Evolutionary conservation across 2,797 vertebrate genomes (phyloP), one percentile per base, ranked within the genome.

Genomic region (Hypotaenidia philippensis): DNA sequence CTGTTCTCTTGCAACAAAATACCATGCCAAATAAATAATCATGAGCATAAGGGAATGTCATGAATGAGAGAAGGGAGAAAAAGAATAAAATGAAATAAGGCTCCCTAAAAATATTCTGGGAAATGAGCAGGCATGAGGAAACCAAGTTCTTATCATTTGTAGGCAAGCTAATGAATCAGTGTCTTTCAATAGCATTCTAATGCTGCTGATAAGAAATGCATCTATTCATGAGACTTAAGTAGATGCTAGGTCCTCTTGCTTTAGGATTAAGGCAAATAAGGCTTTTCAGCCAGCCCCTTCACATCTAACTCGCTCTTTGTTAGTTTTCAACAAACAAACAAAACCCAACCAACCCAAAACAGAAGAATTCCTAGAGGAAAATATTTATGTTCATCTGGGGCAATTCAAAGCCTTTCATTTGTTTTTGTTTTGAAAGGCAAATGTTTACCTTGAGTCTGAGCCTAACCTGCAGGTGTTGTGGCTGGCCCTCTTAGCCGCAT

Each of bases 381-480:
- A 96, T 64, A 87, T 82, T 66, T 87, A 45, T 56, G 38, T 79
- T 89, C 56, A 22, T 77, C 68, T 87, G 21, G 16, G 26, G 27
- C 66, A 94, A 22, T 22, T 22, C 22, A 44, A 82, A 92, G 69
- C 59, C 41, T 94, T 95, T 83, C 4, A 45, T 91, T 87, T 91
- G 61, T 90, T 94, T 87, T 90, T 90, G 47, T 70, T 93, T 87
- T 93, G 81, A 70, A 92, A 90, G 49, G 40, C 49, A 34, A 82
- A 60, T 82, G 71, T 93, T 92, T 90, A 53, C 59, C 23, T 71
- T 83, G 70, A 79, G 85, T 44, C 16, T 84, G 59, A 76, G 83
- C 90, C 69, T 36, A 25, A 49, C 41, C 83, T 53, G 70, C 70
- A 87, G 86, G 83, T 93, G 74, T 38, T 86, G 55, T 72, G 80